These are phyloP conservation scores for Bombylius major DNA, from an alignment of 2,888 invertebrate species.

Conservation along the genomic window DNA sequence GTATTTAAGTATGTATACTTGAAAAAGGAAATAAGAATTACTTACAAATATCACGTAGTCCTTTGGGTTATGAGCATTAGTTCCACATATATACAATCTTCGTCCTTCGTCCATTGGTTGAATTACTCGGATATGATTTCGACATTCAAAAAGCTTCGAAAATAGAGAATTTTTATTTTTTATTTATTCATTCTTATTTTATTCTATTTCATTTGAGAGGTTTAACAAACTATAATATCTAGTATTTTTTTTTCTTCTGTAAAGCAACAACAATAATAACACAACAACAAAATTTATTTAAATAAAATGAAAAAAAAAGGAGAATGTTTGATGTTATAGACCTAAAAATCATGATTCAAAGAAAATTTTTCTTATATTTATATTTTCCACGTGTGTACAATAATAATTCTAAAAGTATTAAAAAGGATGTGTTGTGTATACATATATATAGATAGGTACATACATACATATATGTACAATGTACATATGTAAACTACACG, in stretches of 20 bases:
- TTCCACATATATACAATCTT: slow-evolving; percentile 82
- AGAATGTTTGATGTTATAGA: no score
- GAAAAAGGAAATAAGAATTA: slow-evolving; percentile 24
- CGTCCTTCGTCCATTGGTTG: slow-evolving; percentile 85
- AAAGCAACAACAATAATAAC: no score
- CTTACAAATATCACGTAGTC: slow-evolving; percentile 92
- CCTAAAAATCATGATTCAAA: no score
- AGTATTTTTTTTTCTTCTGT: background rate
- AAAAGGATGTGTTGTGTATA: no score
- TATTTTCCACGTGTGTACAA: no score
- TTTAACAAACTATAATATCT: background rate
- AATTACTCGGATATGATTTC: slow-evolving; percentile 87
- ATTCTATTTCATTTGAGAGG: background rate
- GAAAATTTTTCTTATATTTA: no score
- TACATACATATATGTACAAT: no score
- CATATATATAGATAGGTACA: no score
- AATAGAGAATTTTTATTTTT: background rate
- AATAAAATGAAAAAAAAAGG: no score
- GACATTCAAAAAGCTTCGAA: slow-evolving; percentile 81
- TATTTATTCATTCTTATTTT: background rate
- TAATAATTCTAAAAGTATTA: no score
- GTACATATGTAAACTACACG: no score
- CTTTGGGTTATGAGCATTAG: slow-evolving; percentile 88
- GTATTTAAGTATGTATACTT: no score
- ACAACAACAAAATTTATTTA: background rate